Evolutionary conservation across 2,113 vertebrate genomes (phyloP), one percentile per base, ranked within the genome.

Genomic region (Maylandia zebra): DNA sequence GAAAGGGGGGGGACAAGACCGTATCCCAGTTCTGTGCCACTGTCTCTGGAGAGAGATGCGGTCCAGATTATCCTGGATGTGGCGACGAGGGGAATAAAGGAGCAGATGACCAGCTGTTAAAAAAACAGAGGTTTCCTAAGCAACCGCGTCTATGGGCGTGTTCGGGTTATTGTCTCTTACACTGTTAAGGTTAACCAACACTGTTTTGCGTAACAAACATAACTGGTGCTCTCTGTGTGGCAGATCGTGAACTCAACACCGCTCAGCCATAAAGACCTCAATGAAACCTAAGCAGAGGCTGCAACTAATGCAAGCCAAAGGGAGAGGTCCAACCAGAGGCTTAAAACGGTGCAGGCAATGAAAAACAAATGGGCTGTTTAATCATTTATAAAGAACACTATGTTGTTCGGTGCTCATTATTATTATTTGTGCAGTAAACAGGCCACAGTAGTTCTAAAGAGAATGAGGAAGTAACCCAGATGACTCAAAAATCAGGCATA

Each of bases 241-340:
- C 16, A 45, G 76, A 7, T 16, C 36, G 78, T 87, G 89, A 90
- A 86, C 69, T 59, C 30, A 86, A 89, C 86, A 87, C 90, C 78
- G 11, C 59, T 24, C 64, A 27, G 79, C 36, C 56, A 81, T 24
- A 82, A 86, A 86, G 86, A 36, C 52, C 82, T 56, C 22, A 86
- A 14, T 82, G 93, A 94, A 91, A 94, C 81, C 78, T n/a, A 22
- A 94, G 53, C 81, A 64, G 34, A 53, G 66, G 56, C 12, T 45
- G 86, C 50, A 87, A 86, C 84, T 86, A 56, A 91, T 88, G 79
- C 45, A 50, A 53, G 34, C 16, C 36, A 79, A 57, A 34, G 10
- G 82, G 30, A 78, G 3, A 80, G 30, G 82, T 52, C 57, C 8
- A 13, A 53, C 53, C 11, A 45, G 50, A 85, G 41, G 34, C 36